Evolutionary conservation across 2,797 vertebrate genomes (phyloP).

Genomic region (Fistularia tabacaria): DNA sequence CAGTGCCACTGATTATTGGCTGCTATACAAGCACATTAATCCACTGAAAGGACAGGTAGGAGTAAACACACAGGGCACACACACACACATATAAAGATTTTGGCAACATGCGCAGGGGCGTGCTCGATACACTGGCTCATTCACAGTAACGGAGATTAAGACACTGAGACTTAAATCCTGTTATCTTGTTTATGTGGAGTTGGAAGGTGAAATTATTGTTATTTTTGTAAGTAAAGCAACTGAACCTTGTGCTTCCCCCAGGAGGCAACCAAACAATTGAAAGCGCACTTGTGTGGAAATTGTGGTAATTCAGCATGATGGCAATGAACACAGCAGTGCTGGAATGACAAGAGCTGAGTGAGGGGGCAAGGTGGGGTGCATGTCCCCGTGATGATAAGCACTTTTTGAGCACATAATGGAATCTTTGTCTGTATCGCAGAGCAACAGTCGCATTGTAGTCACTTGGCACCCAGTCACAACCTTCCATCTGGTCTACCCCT

Average conservation of each 20-base stretch:
- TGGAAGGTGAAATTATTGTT: not conserved
- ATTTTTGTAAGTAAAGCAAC: not conserved
- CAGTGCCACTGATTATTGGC: constrained; percentile 34
- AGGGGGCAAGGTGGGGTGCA: constrained; percentile 5
- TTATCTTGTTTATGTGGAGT: constrained; percentile 30
- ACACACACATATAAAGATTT: constrained; percentile 4
- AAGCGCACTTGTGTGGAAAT: not conserved
- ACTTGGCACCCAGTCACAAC: constrained; percentile 36
- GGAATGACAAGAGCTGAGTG: constrained; percentile 25
- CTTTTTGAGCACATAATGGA: constrained; percentile 47
- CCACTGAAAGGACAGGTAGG: constrained; percentile 40
- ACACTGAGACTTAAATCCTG: constrained; percentile 28
- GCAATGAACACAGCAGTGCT: constrained; percentile 19
- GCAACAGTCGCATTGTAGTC: constrained; percentile 7
- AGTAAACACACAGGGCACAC: constrained; percentile 26
- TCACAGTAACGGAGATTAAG: constrained; percentile 29
- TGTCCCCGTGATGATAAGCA: constrained; percentile 9
- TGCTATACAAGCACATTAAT: constrained; percentile 40
- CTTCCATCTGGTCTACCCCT: constrained; percentile 43
- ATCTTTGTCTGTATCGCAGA: constrained; percentile 30
- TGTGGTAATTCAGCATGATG: constrained; percentile 42
- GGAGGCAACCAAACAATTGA: too few species aligned
- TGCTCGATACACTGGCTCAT: too few species aligned
- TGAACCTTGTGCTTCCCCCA: not conserved
- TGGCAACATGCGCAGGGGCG: constrained; percentile 19